These are phyloP conservation scores for Rhodeus uyekii DNA, from an alignment of 2,797 vertebrate genomes.

Conservation along the genomic window DNA sequence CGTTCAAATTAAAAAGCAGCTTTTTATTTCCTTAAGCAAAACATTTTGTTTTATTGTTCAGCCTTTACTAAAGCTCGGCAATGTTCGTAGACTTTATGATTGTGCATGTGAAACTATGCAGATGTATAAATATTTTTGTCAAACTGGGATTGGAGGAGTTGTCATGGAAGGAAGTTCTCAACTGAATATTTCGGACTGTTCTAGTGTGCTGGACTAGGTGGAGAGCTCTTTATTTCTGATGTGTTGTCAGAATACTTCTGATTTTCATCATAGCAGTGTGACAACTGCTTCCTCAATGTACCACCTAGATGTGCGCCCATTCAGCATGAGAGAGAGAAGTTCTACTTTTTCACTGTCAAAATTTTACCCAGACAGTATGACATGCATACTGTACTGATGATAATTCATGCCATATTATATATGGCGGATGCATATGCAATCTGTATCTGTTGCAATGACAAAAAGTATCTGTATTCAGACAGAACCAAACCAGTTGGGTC, in stretches of 20 bases:
- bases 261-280: constrained; percentile 44
- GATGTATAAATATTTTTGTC: constrained; percentile 27
- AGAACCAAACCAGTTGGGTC: background rate
- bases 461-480: background rate
- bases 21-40: background rate
- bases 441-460: background rate
- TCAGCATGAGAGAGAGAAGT: background rate
- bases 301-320: constrained; percentile 5
- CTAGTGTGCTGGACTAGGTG: constrained; percentile 20
- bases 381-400: background rate
- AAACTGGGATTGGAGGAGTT: constrained; percentile 27
- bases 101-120: background rate
- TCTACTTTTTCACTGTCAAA: constrained; percentile 4
- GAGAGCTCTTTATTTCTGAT: constrained; percentile 32
- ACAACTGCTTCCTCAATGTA: constrained; percentile 45
- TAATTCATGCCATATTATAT: background rate
- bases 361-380: background rate
- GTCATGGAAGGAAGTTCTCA: constrained; percentile 36
- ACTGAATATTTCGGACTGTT: constrained; percentile 27
- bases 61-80: background rate
- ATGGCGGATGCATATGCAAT: background rate
- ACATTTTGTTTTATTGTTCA: background rate
- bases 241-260: constrained; percentile 29
- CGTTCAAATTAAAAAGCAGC: background rate
- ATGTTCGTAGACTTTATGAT: background rate